Base-by-base conservation (phyloP, 2,113 vertebrate species). In the Tenrec ecaudatus region DNA sequence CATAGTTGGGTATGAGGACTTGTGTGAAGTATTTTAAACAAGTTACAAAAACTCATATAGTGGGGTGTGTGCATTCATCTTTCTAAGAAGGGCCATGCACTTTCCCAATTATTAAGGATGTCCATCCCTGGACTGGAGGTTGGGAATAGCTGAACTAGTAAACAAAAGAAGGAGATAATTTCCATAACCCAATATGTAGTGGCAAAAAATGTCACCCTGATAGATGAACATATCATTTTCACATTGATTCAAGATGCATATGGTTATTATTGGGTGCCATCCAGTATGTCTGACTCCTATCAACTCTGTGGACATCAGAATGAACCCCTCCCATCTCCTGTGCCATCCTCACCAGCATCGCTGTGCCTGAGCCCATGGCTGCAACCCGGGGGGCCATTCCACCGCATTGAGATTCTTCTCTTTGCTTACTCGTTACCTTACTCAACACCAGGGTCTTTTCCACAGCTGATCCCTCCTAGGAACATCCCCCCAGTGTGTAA, bases 71-170 rank as follows among this genome's bases (percentile, higher is more conserved):
- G 14, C 14, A 1, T 4, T 27, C 31, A 60, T 10, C 1, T 93
- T 81, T 91, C 53, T 43, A 69, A 82, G 47, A 23, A 89, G 12
- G 12, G 36, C 81, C 77, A 31, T 81, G 79, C 22, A 2, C 31
- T 80, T 91, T 66, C 86, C 12, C 22, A 60, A 2, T 94, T 92
- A 87, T 89, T 6, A 82, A 62, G 60, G 77, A 88, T 64, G 11
- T 10, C 6, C 3, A 7, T 79, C 14, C 40, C 58, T 83, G 15
- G 10, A 88, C 29, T 33, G 76, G 94, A 89, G 1, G 19, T 57
- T 62, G 62, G 89, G 40, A 92, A 58, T 53, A 53, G 47, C 23
- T 75, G 43, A 81, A 20, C 33, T 57, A 6, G 31, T 40, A 3
- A 47, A 53, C 10, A 38, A 16, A 79, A 53, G 47, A 8, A 53